Evolutionary conservation across 2,113 vertebrate genomes (phyloP).

Genomic region (Antechinus flavipes): DNA sequence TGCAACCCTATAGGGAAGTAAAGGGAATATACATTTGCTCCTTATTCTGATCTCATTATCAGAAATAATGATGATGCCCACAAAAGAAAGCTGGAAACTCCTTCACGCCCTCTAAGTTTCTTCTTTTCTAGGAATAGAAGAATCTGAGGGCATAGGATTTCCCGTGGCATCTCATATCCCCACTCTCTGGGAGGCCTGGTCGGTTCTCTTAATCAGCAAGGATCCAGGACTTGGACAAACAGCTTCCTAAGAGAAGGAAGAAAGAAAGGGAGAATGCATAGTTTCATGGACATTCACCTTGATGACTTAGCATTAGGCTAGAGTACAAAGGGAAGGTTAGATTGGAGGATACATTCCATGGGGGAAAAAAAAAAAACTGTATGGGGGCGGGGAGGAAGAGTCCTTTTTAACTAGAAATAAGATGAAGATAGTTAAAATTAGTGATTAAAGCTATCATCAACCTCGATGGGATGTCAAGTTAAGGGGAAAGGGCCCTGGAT

Average conservation of each 20-base stretch:
- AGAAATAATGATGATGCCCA: not conserved
- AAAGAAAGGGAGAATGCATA: not conserved
- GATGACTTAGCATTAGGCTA: not conserved
- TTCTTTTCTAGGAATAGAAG: not conserved
- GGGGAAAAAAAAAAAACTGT: not conserved
- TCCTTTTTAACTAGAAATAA: not conserved
- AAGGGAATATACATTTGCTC: not conserved
- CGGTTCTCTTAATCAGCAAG: not conserved
- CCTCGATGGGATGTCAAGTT: not conserved
- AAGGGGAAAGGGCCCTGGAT: constrained; percentile 9
- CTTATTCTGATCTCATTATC: not conserved
- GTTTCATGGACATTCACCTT: not conserved
- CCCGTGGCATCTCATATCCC: not conserved
- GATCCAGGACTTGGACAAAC: not conserved
- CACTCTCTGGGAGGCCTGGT: not conserved
- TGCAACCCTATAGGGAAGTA: not conserved
- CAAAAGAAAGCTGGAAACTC: not conserved
- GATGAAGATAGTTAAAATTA: not conserved
- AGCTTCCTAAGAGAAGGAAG: not conserved
- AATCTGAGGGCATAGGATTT: not conserved
- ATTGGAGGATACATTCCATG: not conserved
- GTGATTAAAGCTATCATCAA: not conserved
- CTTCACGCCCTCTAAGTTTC: not conserved
- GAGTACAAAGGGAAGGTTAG: not conserved
- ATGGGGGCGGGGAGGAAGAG: too few relatives aligned